These are phyloP conservation scores for Pungitius pungitius DNA, from an alignment of 2,113 vertebrate species.

Conservation along the genomic window DNA sequence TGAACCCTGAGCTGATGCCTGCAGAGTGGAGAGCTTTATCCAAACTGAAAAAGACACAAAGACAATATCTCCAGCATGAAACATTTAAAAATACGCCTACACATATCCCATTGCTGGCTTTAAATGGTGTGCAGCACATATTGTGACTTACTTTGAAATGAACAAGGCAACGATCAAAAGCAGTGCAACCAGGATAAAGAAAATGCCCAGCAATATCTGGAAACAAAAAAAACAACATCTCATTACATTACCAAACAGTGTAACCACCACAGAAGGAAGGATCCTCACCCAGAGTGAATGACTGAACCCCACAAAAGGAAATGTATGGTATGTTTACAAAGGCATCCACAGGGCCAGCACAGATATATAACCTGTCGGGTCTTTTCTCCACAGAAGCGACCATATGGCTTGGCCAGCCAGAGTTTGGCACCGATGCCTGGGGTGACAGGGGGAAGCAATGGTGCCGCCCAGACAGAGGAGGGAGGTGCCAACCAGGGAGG, in stretches of 20 bases:
- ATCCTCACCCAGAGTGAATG: conserved; percentile 5
- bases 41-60: conserved; percentile 69
- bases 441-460: conserved; percentile 58
- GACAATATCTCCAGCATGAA: neutral
- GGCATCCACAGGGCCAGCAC: conserved; percentile 26
- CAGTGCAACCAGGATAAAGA: conserved; percentile 93
- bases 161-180: conserved; percentile 93
- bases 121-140: neutral
- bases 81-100: neutral
- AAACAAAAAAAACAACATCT: conserved; percentile 18
- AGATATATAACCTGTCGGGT: conserved; percentile 48
- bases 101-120: neutral
- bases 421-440: conserved; percentile 59
- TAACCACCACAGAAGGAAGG: neutral
- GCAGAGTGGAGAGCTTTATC: conserved; percentile 93
- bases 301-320: conserved; percentile 2
- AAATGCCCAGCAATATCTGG: conserved; percentile 91
- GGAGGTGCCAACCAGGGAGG: conserved; percentile 49
- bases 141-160: conserved; percentile 94
- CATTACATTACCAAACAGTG: neutral
- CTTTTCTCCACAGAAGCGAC: conserved; percentile 61
- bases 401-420: conserved; percentile 68
- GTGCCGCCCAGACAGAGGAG: conserved; percentile 48
- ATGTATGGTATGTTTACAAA: conserved; percentile 23
- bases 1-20: conserved; percentile 93